These are phyloP conservation scores for Periophthalmus magnuspinnatus DNA, from an alignment of 2,797 vertebrate species.

Conservation along the genomic window DNA sequence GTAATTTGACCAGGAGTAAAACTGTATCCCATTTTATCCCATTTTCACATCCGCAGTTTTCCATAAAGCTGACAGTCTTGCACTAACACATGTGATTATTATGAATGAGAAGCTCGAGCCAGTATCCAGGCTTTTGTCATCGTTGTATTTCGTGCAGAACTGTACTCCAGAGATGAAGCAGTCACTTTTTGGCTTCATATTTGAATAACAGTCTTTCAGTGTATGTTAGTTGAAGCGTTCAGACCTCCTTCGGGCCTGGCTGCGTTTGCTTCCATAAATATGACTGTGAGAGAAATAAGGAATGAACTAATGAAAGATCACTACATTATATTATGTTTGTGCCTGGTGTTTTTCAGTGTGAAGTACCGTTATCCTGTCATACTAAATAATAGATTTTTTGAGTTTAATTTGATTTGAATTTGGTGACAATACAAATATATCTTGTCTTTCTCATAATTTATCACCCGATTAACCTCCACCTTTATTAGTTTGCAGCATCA, in stretches of 20 bases:
- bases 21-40: too few relatives aligned
- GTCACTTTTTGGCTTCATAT: slow-evolving; percentile 1
- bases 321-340: neutral
- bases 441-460: too few relatives aligned
- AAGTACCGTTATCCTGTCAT: neutral
- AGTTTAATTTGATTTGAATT: too few relatives aligned
- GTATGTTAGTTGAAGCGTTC: neutral
- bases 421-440: too few relatives aligned
- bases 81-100: too few relatives aligned
- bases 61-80: too few relatives aligned
- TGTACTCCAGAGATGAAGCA: neutral
- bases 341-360: neutral
- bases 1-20: too few relatives aligned
- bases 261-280: neutral
- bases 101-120: too few relatives aligned
- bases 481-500: too few relatives aligned
- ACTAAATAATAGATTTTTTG: neutral
- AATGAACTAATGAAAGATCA: neutral
- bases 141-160: neutral
- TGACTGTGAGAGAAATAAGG: neutral
- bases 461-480: too few relatives aligned
- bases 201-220: slow-evolving; percentile 7
- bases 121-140: neutral
- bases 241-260: neutral
- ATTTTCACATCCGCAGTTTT: too few relatives aligned